Evolutionary conservation across 2,888 invertebrate genomes (phyloP), one percentile per base, ranked within the genome.

Genomic region (Orthosia incerta): DNA sequence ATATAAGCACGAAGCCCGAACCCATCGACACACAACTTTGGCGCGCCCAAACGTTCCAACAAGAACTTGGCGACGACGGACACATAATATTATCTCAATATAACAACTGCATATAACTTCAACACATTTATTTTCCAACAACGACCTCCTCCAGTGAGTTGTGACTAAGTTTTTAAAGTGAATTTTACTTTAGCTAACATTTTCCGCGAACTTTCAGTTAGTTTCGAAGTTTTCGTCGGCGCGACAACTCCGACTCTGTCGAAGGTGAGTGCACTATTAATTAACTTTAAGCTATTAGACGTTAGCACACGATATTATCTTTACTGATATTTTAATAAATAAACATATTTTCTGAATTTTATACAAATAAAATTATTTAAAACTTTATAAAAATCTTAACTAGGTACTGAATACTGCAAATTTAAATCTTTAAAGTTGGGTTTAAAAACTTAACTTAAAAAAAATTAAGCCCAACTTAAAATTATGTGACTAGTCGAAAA

Each of bases 21-120:
- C 88, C 92, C 87, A 89, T 87, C 88, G 91, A 89, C 95, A 91
- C 96, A 96, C 91, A 95, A 96, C 94, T 95, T 96, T 95, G 93
- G 92, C 95, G 95, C 94, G 94, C 91, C 92, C 93, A 92, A 93
- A 91, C 95, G 94, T 91, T 92, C 92, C 89, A 89, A 89, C 92
- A 88, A 94, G 92, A 90, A 93, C 90, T 91, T 89, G 89, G 89
- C 88, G 90, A 74, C 68, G 50, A 89, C 90, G 81, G 87, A 87
- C 86, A 89, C 81, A 86, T 70, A 74, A 74, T 72, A 76, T 80
- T 70, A 23, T 72, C 71, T 65, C 70, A 76, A 70, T 79, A 65
- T 62, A 80, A 59, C 64, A 65, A 76, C 48, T 51, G 61, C 46
- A 72, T 76, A 65, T 80, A 81, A 86, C 86, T 83, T 85, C 80